Base-by-base conservation (phyloP, 2,797 vertebrate species). In the Lepilemur septentrionalis region DNA sequence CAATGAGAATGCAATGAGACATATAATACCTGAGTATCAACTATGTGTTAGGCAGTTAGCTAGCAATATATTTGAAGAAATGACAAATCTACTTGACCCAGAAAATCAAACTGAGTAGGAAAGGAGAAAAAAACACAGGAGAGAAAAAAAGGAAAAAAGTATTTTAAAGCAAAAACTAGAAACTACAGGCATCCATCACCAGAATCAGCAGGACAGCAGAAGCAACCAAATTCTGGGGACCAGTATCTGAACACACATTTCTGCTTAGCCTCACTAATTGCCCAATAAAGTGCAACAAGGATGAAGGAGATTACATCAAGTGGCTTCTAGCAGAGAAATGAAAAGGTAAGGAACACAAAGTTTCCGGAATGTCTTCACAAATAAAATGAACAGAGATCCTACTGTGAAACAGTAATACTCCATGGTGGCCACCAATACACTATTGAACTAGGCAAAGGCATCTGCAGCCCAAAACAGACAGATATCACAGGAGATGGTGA, bases 41-140 rank as follows among this genome's bases (percentile, higher is more conserved):
- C 87, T 87, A 85, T 18, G 63, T 38, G 79, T 91, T 50, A 25
- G 75, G 80, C 50, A 75, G 38, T 67, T 75, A 73, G 59, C 48
- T 38, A 67, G 79, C 35, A 89, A 93, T 1, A 73, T 35, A 95
- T 75, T 0, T 82, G 70, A 93, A 93, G 59, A 94, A 65, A 91
- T 72, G 75, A 93, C 59, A 75, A 91, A 93, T 81, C 70, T 90
- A 89, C 79, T 70, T 87, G 82, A 96, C 89, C 92, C 59, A 95
- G 87, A 96, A 97, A 93, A 95, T 69, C 80, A 83, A 94, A 91
- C 28, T 55, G 35, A 82, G 50, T 57, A 57, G 30, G 30, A 15
- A 65, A 50, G 50, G 22, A 41, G 28, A 20, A 46, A 73, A 82
- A 52, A 4, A 18, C 7, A 67, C 63, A 18, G 32, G 32, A 25